Evolutionary conservation across 2,888 invertebrate genomes (phyloP).

Genomic region (Agrotis puta): DNA sequence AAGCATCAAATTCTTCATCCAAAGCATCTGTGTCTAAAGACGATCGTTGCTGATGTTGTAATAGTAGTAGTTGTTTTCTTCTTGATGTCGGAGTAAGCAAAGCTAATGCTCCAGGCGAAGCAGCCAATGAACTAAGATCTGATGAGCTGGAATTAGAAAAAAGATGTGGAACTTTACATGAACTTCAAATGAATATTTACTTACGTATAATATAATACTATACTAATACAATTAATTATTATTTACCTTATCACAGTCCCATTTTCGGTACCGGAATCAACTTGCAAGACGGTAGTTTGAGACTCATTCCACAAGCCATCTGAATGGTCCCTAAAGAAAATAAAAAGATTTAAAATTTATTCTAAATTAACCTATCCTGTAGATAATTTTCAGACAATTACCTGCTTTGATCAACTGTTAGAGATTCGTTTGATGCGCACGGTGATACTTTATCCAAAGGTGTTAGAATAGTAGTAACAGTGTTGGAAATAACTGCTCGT

Average conservation of each 20-base stretch:
- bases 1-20: constrained; percentile 93
- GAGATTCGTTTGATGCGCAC: constrained; percentile 95
- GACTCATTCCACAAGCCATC: constrained; percentile 98
- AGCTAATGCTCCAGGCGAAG: constrained; percentile 90
- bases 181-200: too few species aligned
- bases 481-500: constrained; percentile 77
- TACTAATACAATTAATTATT: neutral
- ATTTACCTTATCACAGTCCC: constrained; percentile 90
- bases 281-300: constrained; percentile 95
- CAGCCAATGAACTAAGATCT: constrained; percentile 89
- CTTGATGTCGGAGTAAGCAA: constrained; percentile 95
- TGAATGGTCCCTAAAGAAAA: constrained; percentile 93
- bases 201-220: too few species aligned
- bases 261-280: constrained; percentile 93
- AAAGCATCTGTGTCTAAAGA: constrained; percentile 96
- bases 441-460: constrained; percentile 92
- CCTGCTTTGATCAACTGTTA: constrained; percentile 94
- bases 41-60: constrained; percentile 96
- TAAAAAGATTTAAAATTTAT: constrained; percentile 9
- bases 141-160: constrained; percentile 79
- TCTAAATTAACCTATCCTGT: too few species aligned
- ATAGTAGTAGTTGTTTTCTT: constrained; percentile 94
- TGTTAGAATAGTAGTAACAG: constrained; percentile 79
- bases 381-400: constrained; percentile 44
- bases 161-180: neutral